These are phyloP conservation scores for Neuroterus valhalla DNA, from an alignment of 1,140 invertebrate species.

Conservation along the genomic window DNA sequence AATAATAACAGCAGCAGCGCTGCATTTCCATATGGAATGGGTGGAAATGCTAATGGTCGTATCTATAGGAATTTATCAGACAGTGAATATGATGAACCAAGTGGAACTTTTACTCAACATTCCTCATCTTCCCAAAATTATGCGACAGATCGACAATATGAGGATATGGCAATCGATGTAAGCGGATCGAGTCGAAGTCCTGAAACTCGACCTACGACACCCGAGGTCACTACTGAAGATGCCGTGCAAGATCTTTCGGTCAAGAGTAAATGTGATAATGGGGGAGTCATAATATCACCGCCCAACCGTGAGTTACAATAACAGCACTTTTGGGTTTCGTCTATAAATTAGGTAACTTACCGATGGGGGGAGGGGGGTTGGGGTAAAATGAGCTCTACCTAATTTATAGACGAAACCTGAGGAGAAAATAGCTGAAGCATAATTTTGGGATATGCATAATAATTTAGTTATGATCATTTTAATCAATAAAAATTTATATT, in stretches of 20 bases:
- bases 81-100: not conserved
- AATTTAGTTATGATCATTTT: too few relatives aligned
- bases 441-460: too few relatives aligned
- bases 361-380: too few relatives aligned
- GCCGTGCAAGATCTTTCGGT: slow-evolving; percentile 10
- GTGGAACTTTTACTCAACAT: not conserved
- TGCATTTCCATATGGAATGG: slow-evolving; percentile 71
- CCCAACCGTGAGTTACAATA: not conserved
- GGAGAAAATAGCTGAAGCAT: too few relatives aligned
- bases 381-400: too few relatives aligned
- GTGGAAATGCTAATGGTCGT: slow-evolving; percentile 58
- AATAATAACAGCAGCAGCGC: slow-evolving; percentile 37
- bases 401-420: too few relatives aligned
- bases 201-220: not conserved
- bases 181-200: not conserved
- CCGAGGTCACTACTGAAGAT: not conserved
- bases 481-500: too few relatives aligned
- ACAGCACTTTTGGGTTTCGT: too few relatives aligned
- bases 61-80: slow-evolving; percentile 45
- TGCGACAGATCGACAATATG: not conserved
- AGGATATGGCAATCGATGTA: not conserved
- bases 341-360: too few relatives aligned
- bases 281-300: not conserved
- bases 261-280: not conserved
- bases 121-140: not conserved